These are phyloP conservation scores for Liodrosophila aerea DNA, from an alignment of 2,888 invertebrate genomes.

Conservation along the genomic window DNA sequence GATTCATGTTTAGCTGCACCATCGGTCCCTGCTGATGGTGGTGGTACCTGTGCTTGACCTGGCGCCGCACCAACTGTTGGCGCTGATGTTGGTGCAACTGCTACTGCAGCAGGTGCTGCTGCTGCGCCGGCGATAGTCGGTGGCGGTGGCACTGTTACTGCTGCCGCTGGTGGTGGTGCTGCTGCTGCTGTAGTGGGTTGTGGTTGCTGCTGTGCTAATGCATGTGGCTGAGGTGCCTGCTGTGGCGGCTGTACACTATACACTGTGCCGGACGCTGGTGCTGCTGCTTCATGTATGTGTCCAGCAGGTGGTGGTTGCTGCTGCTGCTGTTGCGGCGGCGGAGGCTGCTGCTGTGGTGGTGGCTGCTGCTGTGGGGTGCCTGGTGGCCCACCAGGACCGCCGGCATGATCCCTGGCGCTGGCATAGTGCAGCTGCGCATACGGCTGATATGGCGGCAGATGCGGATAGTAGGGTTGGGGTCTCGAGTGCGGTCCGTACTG, in stretches of 20 bases:
- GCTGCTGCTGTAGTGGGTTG: slow-evolving; percentile 33
- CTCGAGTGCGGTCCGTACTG: slow-evolving; percentile 81
- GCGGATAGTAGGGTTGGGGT: slow-evolving; percentile 81
- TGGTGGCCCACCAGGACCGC: slow-evolving; percentile 75
- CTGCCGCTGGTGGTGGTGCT: slow-evolving; percentile 40
- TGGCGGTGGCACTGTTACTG: slow-evolving; percentile 21
- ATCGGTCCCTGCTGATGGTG: slow-evolving; percentile 46
- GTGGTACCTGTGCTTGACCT: slow-evolving; percentile 27
- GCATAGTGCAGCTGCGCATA: slow-evolving; percentile 53
- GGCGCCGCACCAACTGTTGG: slow-evolving; percentile 31
- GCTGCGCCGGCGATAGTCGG: slow-evolving; percentile 12
- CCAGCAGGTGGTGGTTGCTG: slow-evolving; percentile 54
- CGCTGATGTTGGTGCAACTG: slow-evolving; percentile 26
- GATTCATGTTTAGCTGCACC: slow-evolving; percentile 65
- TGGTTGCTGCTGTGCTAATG: slow-evolving; percentile 22
- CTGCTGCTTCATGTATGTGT: slow-evolving; percentile 62
- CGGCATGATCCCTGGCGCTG: slow-evolving; percentile 38
- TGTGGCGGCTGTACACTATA: slow-evolving; percentile 20
- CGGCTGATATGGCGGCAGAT: slow-evolving; percentile 82
- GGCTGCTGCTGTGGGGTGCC: slow-evolving; percentile 66
- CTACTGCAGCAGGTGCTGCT: slow-evolving; percentile 17
- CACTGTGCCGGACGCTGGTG: slow-evolving; percentile 8
- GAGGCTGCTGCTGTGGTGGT: slow-evolving; percentile 33
- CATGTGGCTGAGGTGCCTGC: slow-evolving; percentile 29
- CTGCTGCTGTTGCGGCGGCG: slow-evolving; percentile 63